Evolutionary conservation across 37 sponge, comb jelly and placozoan species (phyloP).

Genomic region (Trichoplax adhaerens): DNA sequence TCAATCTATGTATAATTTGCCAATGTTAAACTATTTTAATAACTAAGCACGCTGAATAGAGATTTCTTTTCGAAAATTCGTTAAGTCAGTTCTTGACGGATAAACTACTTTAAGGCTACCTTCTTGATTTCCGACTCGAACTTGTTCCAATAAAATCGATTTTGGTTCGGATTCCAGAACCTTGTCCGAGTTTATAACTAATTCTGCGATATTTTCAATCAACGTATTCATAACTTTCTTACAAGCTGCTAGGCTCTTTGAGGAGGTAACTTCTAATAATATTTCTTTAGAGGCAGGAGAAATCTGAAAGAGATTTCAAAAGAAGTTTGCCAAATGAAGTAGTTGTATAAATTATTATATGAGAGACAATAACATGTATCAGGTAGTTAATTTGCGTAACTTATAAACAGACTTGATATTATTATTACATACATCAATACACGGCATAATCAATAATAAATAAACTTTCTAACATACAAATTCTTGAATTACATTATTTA

Average conservation of each 20-base stretch:
- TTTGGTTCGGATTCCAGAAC: no score
- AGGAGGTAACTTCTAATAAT: conserved; percentile 71
- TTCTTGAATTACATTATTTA: background rate
- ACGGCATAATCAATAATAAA: background rate
- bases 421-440: background rate
- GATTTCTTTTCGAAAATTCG: conserved; percentile 1
- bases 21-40: background rate
- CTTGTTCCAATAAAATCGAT: conserved; percentile 33
- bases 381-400: conserved; percentile 4
- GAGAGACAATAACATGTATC: background rate
- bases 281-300: conserved; percentile 13
- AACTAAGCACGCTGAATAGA: conserved; percentile 13
- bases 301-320: no score
- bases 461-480: background rate
- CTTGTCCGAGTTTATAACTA: no score
- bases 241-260: conserved; percentile 31
- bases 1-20: no score
- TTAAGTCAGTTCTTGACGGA: conserved; percentile 67
- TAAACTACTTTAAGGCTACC: conserved; percentile 45
- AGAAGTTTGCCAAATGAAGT: no score
- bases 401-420: background rate
- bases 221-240: conserved; percentile 28
- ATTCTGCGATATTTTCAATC: no score
- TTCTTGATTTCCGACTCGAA: conserved; percentile 31
- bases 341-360: background rate